Evolutionary conservation across 2,888 invertebrate genomes (phyloP), one percentile per base, ranked within the genome.

Genomic region (Tachina lurida): DNA sequence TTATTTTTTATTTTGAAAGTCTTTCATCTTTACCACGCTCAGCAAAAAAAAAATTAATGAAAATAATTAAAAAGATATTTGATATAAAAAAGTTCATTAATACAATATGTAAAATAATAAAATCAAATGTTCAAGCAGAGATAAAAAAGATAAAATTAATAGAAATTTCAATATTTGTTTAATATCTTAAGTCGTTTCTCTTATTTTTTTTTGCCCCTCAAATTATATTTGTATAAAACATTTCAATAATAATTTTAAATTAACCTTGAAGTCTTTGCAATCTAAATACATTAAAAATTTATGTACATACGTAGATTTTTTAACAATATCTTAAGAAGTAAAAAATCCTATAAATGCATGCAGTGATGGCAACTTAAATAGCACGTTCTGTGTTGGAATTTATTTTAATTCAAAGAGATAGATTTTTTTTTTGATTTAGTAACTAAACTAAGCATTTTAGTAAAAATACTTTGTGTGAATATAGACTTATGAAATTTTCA

Each of bases 221-320:
- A 65, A 67, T 47, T 63, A 12, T 79, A 65, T 79, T 79, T 79
- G 71, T 63, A 73, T 56, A 73, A 39, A 39, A 63, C 70, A 76
- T 67, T 58, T 47, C 3, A 60, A 58, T 39, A 52, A 45, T 13
- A 56, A 22, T 78, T 70, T 60, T n/a, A 31, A 22, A 15, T 71
- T 70, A 78, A 79, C 71, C 52, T 79, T 71, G 78, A 54, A 62
- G 39, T 31, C 49, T 39, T 4, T 43, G 15, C 47, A 10, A 56
- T 56, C 15, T 15, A 58, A 39, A 22, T 22, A 9, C 60, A 73
- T 71, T 17, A 52, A 52, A 19, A 65, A 47, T 15, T 39, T 31
- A 31, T 47, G 47, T 31, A 47, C 3, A 13, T 47, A 13, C 12
- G 17, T 65, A 13, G 15, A 15, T 65, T 65, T 47, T 65, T 47